These are phyloP conservation scores for Hedychridium roseum DNA, from an alignment of 2,888 invertebrate species.

Conservation along the genomic window DNA sequence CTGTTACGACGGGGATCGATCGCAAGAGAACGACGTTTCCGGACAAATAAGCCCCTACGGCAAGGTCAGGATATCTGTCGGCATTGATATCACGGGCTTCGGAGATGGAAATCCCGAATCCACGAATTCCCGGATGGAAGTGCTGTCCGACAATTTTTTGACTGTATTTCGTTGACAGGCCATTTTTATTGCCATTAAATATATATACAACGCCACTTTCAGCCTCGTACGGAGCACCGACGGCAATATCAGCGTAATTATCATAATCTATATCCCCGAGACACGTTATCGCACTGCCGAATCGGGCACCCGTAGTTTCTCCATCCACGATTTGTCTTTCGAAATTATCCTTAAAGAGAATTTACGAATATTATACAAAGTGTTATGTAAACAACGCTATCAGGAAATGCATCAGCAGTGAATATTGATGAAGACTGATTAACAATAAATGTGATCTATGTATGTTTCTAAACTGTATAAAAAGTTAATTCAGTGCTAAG, in stretches of 20 bases:
- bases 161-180: slow-evolving; percentile 37
- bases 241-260: slow-evolving; percentile 62
- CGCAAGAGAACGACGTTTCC: slow-evolving; percentile 58
- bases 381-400: no score
- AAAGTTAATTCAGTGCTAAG: no score
- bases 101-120: slow-evolving; percentile 64
- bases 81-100: slow-evolving; percentile 61
- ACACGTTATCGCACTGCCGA: slow-evolving; percentile 68
- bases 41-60: slow-evolving; percentile 61
- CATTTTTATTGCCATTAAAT: slow-evolving; percentile 51
- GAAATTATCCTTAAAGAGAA: slow-evolving; percentile 30
- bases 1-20: slow-evolving; percentile 50
- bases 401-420: no score
- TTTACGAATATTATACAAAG: no score
- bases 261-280: slow-evolving; percentile 71
- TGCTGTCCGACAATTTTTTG: slow-evolving; percentile 57
- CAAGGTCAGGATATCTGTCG: slow-evolving; percentile 59
- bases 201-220: slow-evolving; percentile 51
- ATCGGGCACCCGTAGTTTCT: slow-evolving; percentile 63
- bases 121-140: slow-evolving; percentile 46
- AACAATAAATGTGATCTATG: no score
- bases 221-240: slow-evolving; percentile 55
- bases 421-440: no score
- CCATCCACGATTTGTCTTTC: slow-evolving; percentile 52
- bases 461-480: no score